These are phyloP conservation scores for Chrysemys picta DNA, from an alignment of 2,113 vertebrate species.

Conservation along the genomic window DNA sequence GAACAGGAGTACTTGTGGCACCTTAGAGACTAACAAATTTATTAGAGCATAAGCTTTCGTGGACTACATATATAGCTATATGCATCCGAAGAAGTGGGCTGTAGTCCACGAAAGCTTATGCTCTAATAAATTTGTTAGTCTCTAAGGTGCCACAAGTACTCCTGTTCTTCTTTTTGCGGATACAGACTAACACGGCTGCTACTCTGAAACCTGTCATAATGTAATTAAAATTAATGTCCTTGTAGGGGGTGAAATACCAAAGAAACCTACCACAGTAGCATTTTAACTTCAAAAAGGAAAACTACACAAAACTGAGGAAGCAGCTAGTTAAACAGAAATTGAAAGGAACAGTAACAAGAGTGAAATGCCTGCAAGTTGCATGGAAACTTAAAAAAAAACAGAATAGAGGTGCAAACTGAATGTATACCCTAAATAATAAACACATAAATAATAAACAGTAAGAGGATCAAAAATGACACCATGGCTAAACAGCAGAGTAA, in stretches of 20 bases:
- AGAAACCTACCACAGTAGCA: background rate
- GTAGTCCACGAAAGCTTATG: too few relatives aligned
- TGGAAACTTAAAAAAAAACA: background rate
- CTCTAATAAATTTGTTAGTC: too few relatives aligned
- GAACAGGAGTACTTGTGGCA: too few relatives aligned
- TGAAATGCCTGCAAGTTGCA: background rate
- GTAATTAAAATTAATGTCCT: background rate
- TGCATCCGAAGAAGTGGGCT: too few relatives aligned
- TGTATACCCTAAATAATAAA: background rate
- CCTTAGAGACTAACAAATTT: too few relatives aligned
- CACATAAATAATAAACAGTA: background rate
- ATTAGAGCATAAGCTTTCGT: too few relatives aligned
- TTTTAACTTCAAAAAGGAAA: background rate
- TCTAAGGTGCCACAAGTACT: too few relatives aligned
- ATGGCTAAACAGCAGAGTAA: background rate
- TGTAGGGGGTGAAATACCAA: background rate
- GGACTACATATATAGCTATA: too few relatives aligned
- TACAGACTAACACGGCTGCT: too few relatives aligned
- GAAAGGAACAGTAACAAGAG: background rate
- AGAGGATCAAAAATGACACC: background rate
- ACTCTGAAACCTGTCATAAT: too few relatives aligned
- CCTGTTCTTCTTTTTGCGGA: too few relatives aligned
- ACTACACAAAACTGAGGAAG: background rate
- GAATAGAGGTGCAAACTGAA: background rate
- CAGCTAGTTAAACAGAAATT: background rate